These are phyloP conservation scores for Eurystomus gularis DNA, from an alignment of 2,113 vertebrate genomes.

Conservation along the genomic window DNA sequence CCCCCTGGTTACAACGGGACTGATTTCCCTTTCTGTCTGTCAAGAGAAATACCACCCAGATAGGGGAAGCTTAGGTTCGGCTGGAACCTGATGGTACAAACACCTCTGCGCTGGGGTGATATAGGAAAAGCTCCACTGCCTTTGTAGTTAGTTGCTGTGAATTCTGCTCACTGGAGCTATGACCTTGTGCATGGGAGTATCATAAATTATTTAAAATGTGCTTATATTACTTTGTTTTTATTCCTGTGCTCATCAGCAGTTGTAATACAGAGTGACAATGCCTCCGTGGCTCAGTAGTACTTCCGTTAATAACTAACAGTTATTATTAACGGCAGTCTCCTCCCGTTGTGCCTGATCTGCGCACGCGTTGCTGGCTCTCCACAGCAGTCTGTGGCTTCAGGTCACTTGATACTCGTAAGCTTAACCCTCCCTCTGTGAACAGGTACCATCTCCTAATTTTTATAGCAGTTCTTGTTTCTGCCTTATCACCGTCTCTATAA, in stretches of 20 bases:
- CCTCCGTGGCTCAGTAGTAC: neutral
- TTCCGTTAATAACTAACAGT: neutral
- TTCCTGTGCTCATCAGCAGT: neutral
- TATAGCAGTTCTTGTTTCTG: neutral
- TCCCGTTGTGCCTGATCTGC: neutral
- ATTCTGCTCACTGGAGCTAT: neutral
- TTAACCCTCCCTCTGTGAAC: neutral
- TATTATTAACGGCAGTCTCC: too few species aligned
- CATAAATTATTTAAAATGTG: neutral
- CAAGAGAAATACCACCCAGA: neutral
- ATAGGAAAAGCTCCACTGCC: neutral
- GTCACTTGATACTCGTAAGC: neutral
- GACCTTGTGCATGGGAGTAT: neutral
- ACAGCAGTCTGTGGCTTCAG: neutral
- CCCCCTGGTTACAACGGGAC: neutral
- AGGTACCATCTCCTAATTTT: rapidly evolving
- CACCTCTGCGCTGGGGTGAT: neutral
- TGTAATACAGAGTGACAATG: neutral
- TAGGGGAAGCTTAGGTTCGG: neutral
- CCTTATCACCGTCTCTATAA: rapidly evolving
- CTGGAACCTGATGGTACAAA: neutral
- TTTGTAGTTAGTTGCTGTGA: neutral
- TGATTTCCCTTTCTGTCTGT: neutral
- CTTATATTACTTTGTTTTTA: neutral
- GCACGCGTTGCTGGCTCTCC: rapidly evolving